phyloP scores from a whole-genome alignment of 1,140 invertebrate genomes.

The Battus philenor region DNA sequence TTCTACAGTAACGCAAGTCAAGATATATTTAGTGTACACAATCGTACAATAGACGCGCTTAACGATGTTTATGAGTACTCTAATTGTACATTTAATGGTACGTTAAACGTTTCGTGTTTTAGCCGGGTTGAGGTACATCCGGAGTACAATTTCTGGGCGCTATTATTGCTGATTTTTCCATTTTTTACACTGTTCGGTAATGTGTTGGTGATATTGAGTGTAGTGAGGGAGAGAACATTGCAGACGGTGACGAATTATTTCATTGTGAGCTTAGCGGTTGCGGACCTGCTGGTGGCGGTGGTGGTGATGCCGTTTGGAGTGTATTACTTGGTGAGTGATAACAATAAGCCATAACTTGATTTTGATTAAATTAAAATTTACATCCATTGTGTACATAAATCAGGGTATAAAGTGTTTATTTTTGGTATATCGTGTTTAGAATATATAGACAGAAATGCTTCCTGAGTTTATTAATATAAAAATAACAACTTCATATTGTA shows the following conservation, averaged over 20 bases:
- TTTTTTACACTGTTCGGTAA: slow-evolving; percentile 97
- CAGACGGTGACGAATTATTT: slow-evolving; percentile 99
- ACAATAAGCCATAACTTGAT: background rate
- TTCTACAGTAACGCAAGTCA: slow-evolving; percentile 73
- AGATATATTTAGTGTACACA: slow-evolving; percentile 48
- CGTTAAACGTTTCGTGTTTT: slow-evolving; percentile 69
- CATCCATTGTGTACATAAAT: too few relatives aligned
- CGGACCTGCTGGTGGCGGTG: slow-evolving; percentile 96
- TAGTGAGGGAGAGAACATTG: slow-evolving; percentile 90
- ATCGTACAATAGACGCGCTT: slow-evolving; percentile 41
- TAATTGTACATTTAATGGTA: slow-evolving; percentile 71
- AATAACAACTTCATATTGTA: too few relatives aligned
- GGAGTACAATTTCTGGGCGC: slow-evolving; percentile 87
- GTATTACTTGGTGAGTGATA: slow-evolving; percentile 92
- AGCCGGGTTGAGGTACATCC: slow-evolving; percentile 31
- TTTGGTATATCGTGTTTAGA: too few relatives aligned
- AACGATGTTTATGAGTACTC: slow-evolving; percentile 57
- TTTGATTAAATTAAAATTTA: too few relatives aligned
- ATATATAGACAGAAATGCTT: too few relatives aligned
- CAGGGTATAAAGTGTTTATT: too few relatives aligned
- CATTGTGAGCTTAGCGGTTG: slow-evolving; percentile 97
- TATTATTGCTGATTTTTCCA: slow-evolving; percentile 92
- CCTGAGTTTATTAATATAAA: too few relatives aligned
- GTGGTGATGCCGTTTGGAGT: slow-evolving; percentile 99
- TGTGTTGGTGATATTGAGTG: slow-evolving; percentile 95